Base-by-base conservation (phyloP, 2,888 invertebrate genomes). In the Drosophila merina region DNA sequence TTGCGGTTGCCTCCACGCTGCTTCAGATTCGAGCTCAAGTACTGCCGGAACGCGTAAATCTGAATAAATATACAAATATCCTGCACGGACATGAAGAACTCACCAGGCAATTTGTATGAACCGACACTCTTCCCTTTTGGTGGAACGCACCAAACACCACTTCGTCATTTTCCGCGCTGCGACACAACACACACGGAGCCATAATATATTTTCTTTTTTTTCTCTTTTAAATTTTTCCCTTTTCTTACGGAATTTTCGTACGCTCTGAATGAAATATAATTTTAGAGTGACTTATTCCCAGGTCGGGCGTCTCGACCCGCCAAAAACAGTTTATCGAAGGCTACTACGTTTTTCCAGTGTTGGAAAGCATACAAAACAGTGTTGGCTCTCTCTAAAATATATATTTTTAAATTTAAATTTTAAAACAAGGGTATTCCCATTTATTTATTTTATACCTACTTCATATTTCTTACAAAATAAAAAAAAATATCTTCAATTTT, bases 71-170 rank as follows among this genome's bases (percentile, higher is more conserved):
- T n/a, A 3, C 9, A 9, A 9, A 12, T 28, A 6, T 28, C 6
- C 6, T 12, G 20, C 20, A 20, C 20, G 20, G 20, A 20, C 20
- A 9, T 26, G 5, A 10, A 14, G 14, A 8, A 69, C 93, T 92
- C 93, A 96, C 96, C 92, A 95, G 93, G 89, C 96, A 96, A 90
- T 94, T 96, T 82, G 96, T 95, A 89, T 96, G 96, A 2, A 95
- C 95, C 38, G 93, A 91, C 28, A 95, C 91, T 9, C 93, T 92
- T 9, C 93, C 5, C 3, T 40, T 0, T 3, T 7, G 5, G 12
- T 33, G 52, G 6, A 10, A 20, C 1, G 10, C 5, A 3, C 64
- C 64, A 5, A 63, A 31, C 10, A 20, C 2, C 8, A 63, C 0
- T 5, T 49, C 48, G 20, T 64, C 38, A 0, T 33, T 9, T 0